Evolutionary conservation across 2,888 invertebrate species (phyloP).

Genomic region (Drosophila crucigera): DNA sequence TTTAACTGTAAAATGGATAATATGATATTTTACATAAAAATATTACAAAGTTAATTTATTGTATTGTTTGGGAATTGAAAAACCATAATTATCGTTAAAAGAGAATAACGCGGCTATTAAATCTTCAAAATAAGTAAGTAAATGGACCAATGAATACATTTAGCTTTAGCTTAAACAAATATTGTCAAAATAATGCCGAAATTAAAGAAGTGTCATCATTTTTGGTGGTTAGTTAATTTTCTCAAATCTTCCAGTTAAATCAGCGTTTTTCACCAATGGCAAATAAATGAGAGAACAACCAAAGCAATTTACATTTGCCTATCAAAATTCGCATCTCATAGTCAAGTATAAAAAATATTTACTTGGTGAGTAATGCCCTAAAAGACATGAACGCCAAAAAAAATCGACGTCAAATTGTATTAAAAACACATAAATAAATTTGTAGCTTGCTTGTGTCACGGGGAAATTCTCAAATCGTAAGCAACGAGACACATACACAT

Average conservation of each 20-base stretch:
- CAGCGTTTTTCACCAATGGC: not conserved
- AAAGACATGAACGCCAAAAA: slow-evolving; percentile 4
- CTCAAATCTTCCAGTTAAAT: not conserved
- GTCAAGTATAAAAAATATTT: not conserved
- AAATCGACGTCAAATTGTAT: slow-evolving; percentile 66
- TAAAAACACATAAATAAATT: slow-evolving; percentile 78
- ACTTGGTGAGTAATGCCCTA: not conserved
- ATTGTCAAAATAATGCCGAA: not conserved
- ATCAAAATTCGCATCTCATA: not conserved
- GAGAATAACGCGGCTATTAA: not conserved
- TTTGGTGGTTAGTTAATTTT: not conserved
- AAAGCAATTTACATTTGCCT: slow-evolving; percentile 30
- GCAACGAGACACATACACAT: not conserved
- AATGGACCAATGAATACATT: not conserved
- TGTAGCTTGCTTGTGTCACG: slow-evolving; percentile 47
- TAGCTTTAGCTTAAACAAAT: not conserved
- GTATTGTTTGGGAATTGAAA: not conserved
- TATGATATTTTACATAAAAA: not conserved
- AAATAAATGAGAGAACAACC: not conserved
- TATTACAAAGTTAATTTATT: not conserved
- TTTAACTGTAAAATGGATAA: no score
- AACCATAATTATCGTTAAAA: not conserved
- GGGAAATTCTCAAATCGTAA: slow-evolving; percentile 50
- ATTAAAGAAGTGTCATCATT: not conserved
- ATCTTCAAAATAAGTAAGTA: not conserved